These are phyloP conservation scores for Regulus satrapa DNA, from an alignment of 2,113 vertebrate species.

Conservation along the genomic window DNA sequence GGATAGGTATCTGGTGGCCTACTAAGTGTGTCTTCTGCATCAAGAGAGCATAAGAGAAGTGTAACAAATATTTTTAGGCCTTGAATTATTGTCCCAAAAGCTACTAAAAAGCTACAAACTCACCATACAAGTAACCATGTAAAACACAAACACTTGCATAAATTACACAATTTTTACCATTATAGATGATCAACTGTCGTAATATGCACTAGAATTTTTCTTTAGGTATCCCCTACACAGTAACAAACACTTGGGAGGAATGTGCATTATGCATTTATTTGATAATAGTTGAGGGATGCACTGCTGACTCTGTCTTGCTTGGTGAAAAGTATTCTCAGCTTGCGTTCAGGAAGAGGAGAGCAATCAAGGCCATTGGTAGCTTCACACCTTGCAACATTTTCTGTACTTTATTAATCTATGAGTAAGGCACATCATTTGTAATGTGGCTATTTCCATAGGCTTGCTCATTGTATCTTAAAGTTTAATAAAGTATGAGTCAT, in stretches of 20 bases:
- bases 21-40: background rate
- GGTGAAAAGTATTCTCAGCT: background rate
- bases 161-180: background rate
- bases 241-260: background rate
- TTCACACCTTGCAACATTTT: background rate
- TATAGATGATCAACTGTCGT: background rate
- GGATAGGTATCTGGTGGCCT: background rate
- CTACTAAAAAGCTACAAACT: background rate
- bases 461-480: background rate
- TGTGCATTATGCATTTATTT: background rate
- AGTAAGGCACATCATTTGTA: conserved; percentile 19
- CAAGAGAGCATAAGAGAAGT: background rate
- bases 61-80: background rate
- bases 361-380: background rate
- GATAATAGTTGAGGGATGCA: background rate
- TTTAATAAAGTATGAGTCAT: background rate
- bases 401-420: background rate
- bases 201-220: background rate
- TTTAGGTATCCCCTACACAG: background rate
- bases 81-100: background rate
- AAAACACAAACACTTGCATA: background rate
- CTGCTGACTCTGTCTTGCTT: background rate
- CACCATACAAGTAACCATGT: background rate
- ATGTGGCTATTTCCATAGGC: background rate
- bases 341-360: background rate